phyloP scores from a whole-genome alignment of 1,140 invertebrate genomes.

The Rhysida immarginata region DNA sequence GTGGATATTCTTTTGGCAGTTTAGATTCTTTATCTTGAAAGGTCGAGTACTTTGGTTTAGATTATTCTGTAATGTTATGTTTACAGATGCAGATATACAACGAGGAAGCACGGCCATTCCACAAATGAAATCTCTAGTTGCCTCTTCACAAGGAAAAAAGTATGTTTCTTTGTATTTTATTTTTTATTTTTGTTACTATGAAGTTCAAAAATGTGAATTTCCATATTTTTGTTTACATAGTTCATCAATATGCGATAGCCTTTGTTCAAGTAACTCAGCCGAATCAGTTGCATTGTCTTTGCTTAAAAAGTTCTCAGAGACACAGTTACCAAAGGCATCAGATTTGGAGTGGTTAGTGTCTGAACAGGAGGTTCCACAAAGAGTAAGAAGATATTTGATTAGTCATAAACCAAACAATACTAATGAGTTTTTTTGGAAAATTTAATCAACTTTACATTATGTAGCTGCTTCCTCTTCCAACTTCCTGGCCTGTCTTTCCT shows the following conservation, averaged over 20 bases:
- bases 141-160: too few species aligned
- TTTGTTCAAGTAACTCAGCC: conserved; percentile 41
- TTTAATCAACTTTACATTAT: too few species aligned
- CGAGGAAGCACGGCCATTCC: too few species aligned
- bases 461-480: conserved; percentile 55
- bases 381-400: conserved; percentile 26
- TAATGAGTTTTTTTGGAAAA: too few species aligned
- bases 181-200: not conserved
- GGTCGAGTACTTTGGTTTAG: too few species aligned
- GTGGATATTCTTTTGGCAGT: not conserved
- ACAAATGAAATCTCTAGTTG: too few species aligned
- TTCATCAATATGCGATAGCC: conserved; percentile 15
- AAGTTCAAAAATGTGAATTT: not conserved
- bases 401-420: not conserved
- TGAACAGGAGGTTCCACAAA: conserved; percentile 59
- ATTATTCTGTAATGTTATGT: too few species aligned
- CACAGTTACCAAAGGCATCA: conserved; percentile 56
- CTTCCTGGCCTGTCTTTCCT: conserved; percentile 46
- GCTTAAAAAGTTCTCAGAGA: conserved; percentile 57
- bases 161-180: not conserved
- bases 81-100: not conserved
- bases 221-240: conserved; percentile 3
- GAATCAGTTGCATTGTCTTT: conserved; percentile 62
- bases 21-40: too few species aligned
- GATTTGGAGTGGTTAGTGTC: conserved; percentile 70